Evolutionary conservation across 2,888 invertebrate genomes (phyloP).

Genomic region (Leptopilina myrica): DNA sequence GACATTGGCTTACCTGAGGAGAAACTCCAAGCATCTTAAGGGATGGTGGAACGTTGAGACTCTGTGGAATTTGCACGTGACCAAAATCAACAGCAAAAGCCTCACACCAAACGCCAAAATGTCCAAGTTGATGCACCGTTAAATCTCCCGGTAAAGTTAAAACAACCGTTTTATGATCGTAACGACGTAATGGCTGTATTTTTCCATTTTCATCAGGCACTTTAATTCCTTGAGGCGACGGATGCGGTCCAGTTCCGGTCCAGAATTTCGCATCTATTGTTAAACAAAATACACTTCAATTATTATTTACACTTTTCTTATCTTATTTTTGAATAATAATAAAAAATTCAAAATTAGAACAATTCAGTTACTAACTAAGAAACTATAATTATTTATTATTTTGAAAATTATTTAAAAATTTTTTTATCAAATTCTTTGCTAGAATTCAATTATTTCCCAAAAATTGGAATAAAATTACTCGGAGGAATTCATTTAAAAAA

Average conservation of each 20-base stretch:
- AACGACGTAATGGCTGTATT: constrained; percentile 86
- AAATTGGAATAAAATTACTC: no score
- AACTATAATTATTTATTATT: no score
- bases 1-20: constrained; percentile 86
- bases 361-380: no score
- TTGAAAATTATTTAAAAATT: no score
- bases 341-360: no score
- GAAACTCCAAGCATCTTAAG: constrained; percentile 95
- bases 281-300: background rate
- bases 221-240: constrained; percentile 89
- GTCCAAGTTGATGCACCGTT: constrained; percentile 94
- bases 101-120: constrained; percentile 96
- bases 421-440: background rate
- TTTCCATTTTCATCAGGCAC: constrained; percentile 96
- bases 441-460: background rate
- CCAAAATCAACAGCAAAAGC: constrained; percentile 96
- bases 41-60: constrained; percentile 91
- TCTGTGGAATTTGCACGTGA: constrained; percentile 86
- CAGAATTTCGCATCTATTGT: constrained; percentile 93
- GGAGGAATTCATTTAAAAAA: no score
- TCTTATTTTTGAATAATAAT: no score
- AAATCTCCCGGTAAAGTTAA: constrained; percentile 92
- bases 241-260: constrained; percentile 90
- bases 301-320: no score
- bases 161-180: constrained; percentile 92